Percentiles rank a stretch among this genome's conserved stretches.
phyloP scores from a whole-genome alignment of 2,113 vertebrate species.

The Cyprinus carpio region DNA sequence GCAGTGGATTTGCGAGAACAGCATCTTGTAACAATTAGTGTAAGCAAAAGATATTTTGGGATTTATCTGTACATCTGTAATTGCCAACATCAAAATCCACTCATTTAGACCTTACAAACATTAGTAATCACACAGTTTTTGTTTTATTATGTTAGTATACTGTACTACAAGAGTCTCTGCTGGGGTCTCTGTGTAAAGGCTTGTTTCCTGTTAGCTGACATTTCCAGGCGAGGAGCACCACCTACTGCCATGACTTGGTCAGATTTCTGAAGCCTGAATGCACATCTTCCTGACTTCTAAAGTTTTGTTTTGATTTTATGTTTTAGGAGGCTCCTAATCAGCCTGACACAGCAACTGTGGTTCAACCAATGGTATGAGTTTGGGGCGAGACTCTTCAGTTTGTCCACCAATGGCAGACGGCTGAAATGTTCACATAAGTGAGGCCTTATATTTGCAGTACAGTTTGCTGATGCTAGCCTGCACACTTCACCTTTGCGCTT shows the following conservation, averaged over 20 bases:
- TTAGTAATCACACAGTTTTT: not conserved
- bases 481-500: not conserved
- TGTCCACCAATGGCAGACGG: not conserved
- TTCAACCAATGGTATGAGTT: not conserved
- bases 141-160: not conserved
- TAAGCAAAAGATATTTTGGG: not conserved
- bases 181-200: not conserved
- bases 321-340: not conserved
- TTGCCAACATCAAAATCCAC: not conserved
- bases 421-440: not conserved
- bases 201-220: not conserved
- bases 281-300: not conserved
- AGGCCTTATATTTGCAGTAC: not conserved
- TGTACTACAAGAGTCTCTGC: not conserved
- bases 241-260: constrained; percentile 53
- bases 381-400: not conserved
- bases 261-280: not conserved
- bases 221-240: constrained; percentile 54
- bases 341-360: not conserved
- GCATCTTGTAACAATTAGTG: not conserved
- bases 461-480: not conserved
- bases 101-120: not conserved
- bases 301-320: not conserved
- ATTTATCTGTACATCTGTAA: not conserved
- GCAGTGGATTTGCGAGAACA: not conserved